Evolutionary conservation across 2,888 invertebrate genomes (phyloP), one percentile per base, ranked within the genome.

Genomic region (Stomorhina lunata): DNA sequence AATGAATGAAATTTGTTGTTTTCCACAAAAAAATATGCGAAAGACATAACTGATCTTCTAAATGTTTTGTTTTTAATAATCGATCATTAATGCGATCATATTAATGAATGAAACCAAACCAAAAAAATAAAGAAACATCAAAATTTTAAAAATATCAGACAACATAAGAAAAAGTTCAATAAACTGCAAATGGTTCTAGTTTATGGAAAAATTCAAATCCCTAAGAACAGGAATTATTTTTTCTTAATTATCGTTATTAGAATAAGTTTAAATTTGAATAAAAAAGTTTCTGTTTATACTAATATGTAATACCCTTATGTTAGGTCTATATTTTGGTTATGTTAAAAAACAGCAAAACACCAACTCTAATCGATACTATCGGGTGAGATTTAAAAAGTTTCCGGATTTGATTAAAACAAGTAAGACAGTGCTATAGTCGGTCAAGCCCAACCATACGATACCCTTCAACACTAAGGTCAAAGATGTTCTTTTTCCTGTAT

Each of bases 21-120:
- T n/a, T 32, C 4, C 40, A 57, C 22, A 48, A 27, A 7, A 50
- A 25, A 50, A 4, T 9, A 20, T 45, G 4, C 4, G 5, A 32
- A 40, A 1, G 27, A 37, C 4, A 40, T 2, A 59, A 68, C 5
- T 27, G 45, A 45, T 20, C 50, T 40, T 40, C 43, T 22, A 25
- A 65, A 65, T 27, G 15, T 65, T 50, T 66, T 34, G 43, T 34
- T 55, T 65, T 34, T 53, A 48, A n/a, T 20, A 29, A 75, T 75
- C 75, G 45, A 66, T 76, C 76, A 76, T 12, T 37, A 20, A 40
- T 75, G 65, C 40, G 75, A 45, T 75, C 65, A 55, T 65, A 55
- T 55, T 45, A 75, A 55, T 75, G 75, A 75, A 57, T 73, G 63
- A 73, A 57, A 34, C 53, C 10, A 53, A 57, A 37, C 17, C 6